Evolutionary conservation across 2,888 invertebrate species (phyloP).

Genomic region (Amblyteles armatorius): DNA sequence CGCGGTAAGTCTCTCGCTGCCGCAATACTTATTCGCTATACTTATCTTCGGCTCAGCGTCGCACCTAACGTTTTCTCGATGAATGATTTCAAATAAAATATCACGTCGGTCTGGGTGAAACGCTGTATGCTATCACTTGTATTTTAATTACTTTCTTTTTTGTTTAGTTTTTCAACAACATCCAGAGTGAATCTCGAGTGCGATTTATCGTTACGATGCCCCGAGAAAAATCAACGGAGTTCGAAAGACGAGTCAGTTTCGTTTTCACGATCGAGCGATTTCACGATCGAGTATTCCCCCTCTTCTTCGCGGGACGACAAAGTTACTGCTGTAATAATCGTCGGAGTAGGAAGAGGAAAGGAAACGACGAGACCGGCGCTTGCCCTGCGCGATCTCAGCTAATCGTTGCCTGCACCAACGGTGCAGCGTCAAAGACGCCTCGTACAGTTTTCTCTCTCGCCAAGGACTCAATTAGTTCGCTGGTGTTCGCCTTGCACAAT

Average conservation of each 20-base stretch:
- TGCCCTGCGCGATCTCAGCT: slow-evolving; percentile 55
- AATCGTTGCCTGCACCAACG: slow-evolving; percentile 10
- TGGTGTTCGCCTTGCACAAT: slow-evolving; percentile 70
- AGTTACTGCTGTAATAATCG: slow-evolving; percentile 13
- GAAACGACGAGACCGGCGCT: slow-evolving; percentile 67
- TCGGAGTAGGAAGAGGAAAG: slow-evolving; percentile 23
- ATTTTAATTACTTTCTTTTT: slow-evolving; percentile 16
- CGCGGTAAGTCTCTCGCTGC: slow-evolving; percentile 7
- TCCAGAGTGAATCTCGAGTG: not conserved
- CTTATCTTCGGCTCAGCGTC: slow-evolving; percentile 11
- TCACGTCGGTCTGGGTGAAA: not conserved
- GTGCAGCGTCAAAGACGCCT: slow-evolving; percentile 46
- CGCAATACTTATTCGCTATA: slow-evolving; percentile 25
- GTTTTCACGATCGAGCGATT: slow-evolving; percentile 59
- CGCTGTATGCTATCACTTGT: slow-evolving; percentile 19
- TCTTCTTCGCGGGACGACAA: slow-evolving; percentile 4
- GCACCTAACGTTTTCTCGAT: slow-evolving; percentile 24
- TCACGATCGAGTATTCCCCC: not conserved
- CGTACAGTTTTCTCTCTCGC: slow-evolving; percentile 68
- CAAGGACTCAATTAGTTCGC: slow-evolving; percentile 77
- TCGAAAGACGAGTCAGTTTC: slow-evolving; percentile 18
- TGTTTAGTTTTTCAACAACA: not conserved
- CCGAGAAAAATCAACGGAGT: not conserved
- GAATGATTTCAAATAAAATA: slow-evolving; percentile 38
- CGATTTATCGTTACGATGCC: slow-evolving; percentile 11